Conservation (phyloP, 2,888 invertebrate species). For the Papilio gigon region DNA sequence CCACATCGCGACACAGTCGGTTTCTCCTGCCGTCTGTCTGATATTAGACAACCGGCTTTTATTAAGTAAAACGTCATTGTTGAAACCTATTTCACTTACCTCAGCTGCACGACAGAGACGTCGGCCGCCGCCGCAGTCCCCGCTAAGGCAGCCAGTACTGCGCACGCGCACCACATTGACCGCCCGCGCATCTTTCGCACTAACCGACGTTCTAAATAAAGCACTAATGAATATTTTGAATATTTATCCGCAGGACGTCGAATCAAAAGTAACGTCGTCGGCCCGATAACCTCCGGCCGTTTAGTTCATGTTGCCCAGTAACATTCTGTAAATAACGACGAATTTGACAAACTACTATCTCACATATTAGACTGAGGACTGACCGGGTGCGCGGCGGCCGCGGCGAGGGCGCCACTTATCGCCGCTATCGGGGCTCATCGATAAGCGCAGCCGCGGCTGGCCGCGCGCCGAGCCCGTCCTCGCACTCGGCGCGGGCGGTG, state of each 20-base stretch:
- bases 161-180: conserved; percentile 24
- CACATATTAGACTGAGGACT: not conserved
- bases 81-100: conserved; percentile 53
- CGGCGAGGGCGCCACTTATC: conserved; percentile 24
- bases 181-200: not conserved
- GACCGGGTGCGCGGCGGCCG: conserved; percentile 16
- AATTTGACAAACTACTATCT: conserved; percentile 13
- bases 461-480: not conserved
- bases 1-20: too few species aligned
- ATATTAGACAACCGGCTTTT: too few species aligned
- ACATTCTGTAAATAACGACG: conserved; percentile 18
- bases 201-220: not conserved
- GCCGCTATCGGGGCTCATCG: conserved; percentile 18
- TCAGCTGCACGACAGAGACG: conserved; percentile 56
- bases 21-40: too few species aligned
- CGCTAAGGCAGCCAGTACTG: conserved; percentile 36
- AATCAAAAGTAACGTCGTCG: not conserved
- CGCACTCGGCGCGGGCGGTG: not conserved
- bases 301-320: not conserved
- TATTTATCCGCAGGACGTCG: not conserved
- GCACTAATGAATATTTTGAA: conserved; percentile 2
- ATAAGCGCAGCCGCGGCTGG: conserved; percentile 10
- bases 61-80: not conserved
- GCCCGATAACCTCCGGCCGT: conserved; percentile 35
- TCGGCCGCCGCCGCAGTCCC: conserved; percentile 42